Conservation (phyloP, 2,888 invertebrate genomes). For the Cosmia trapezina region DNA sequence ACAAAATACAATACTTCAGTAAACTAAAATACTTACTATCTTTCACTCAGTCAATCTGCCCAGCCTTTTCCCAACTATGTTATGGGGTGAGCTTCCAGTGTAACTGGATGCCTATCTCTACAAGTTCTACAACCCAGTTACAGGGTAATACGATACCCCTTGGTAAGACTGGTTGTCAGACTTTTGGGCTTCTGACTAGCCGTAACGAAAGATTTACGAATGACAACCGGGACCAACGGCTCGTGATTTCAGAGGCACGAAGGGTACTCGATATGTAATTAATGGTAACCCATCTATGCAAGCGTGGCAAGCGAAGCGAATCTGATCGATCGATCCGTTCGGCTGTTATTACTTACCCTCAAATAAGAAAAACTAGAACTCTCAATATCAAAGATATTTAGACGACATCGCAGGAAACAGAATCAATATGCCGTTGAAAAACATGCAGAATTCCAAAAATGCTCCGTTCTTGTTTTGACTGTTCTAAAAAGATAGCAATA, state of each 20-base stretch:
- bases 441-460: constrained; percentile 4
- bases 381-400: background rate
- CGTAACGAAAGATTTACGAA: no score
- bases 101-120: background rate
- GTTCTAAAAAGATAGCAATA: constrained; percentile 20
- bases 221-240: no score
- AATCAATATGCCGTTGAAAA: background rate
- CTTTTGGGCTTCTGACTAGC: no score
- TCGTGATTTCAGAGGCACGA: no score
- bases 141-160: no score
- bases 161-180: no score
- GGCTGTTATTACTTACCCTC: background rate
- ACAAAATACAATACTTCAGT: background rate
- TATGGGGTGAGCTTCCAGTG: background rate
- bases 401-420: background rate
- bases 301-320: no score
- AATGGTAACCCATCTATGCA: no score
- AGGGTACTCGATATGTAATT: no score
- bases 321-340: no score
- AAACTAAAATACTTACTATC: background rate
- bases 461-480: background rate
- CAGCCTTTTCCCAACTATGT: background rate
- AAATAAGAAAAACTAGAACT: background rate
- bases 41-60: background rate
- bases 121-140: no score